Conservation (phyloP, 2,888 invertebrate genomes). For the Beris morrisii region DNA sequence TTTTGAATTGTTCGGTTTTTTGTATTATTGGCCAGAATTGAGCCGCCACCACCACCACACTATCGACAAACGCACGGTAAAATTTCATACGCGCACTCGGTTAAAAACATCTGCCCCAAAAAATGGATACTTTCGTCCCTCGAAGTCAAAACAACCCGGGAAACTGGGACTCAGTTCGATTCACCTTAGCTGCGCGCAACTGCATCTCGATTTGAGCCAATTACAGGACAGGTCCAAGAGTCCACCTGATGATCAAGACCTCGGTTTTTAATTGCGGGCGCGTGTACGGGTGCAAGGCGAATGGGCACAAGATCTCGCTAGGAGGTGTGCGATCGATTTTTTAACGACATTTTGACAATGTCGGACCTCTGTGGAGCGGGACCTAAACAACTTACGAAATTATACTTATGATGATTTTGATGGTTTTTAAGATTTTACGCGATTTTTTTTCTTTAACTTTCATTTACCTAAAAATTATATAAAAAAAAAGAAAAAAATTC, state of each 20-base stretch:
- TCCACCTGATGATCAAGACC: slow-evolving; percentile 1
- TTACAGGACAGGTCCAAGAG: slow-evolving; percentile 28
- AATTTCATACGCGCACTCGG: slow-evolving; percentile 5
- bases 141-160: background rate
- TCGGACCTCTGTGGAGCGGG: background rate
- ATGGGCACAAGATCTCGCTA: background rate
- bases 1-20: slow-evolving; percentile 16
- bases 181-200: slow-evolving; percentile 22
- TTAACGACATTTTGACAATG: slow-evolving; percentile 7
- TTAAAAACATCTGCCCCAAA: slow-evolving; percentile 39
- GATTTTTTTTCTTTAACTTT: slow-evolving; percentile 23
- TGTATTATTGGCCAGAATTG: background rate
- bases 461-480: slow-evolving; percentile 25
- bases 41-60: slow-evolving; percentile 14
- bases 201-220: slow-evolving; percentile 20
- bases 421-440: slow-evolving; percentile 12
- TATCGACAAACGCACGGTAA: slow-evolving; percentile 9
- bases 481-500: slow-evolving; percentile 15
- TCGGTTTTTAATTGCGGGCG: slow-evolving; percentile 31
- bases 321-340: background rate
- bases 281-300: slow-evolving; percentile 23
- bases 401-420: slow-evolving; percentile 26
- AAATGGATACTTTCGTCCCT: slow-evolving; percentile 38
- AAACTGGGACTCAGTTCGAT: too few species aligned
- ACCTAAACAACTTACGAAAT: slow-evolving; percentile 6